Evolutionary conservation across 2,797 vertebrate genomes (phyloP), one percentile per base, ranked within the genome.

Genomic region (Spea hammondii): DNA sequence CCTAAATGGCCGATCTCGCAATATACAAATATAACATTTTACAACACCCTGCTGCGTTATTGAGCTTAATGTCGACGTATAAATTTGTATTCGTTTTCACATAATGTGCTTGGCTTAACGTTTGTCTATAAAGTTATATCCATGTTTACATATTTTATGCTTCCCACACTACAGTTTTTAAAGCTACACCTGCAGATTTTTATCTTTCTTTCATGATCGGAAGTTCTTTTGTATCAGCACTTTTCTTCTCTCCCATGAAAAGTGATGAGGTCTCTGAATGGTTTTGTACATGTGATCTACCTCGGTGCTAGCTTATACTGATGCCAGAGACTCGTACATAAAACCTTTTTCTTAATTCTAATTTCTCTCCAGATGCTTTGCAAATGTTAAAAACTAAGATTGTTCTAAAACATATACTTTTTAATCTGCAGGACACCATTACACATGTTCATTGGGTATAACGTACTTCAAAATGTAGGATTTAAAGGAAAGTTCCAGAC

Each of bases 181-280:
- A 89, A 90, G 87, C 90, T 87, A 87, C 88, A 91, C 91, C 91
- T 92, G 92, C 92, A 93, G 91, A 92, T 92, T 91, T 92, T 92
- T 92, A 93, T 93, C 92, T 92, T 91, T 89, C 89, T 32, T 32
- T 32, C 89, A 90, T 92, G 90, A 92, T 91, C 88, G 89, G 79
- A 89, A 90, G 89, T 83, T 59, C 86, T 86, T 84, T 17, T 4
- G 83, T 77, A 89, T 93, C 91, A 93, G 91, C 92, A 89, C 84
- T 91, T 92, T 90, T 89, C 88, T 80, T 8, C 84, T 91, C 89
- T 91, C 91, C 91, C 90, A 90, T 92, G 92, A 93, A 94, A 94
- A 91, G 86, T 86, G 90, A 93, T 91, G 91, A 92, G 88, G 83
- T 87, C 84, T 92, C 87, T 84, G 85, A 88, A 82, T 79, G 89